Evolutionary conservation across 2,113 vertebrate species (phyloP).

Genomic region (Alectura lathami): DNA sequence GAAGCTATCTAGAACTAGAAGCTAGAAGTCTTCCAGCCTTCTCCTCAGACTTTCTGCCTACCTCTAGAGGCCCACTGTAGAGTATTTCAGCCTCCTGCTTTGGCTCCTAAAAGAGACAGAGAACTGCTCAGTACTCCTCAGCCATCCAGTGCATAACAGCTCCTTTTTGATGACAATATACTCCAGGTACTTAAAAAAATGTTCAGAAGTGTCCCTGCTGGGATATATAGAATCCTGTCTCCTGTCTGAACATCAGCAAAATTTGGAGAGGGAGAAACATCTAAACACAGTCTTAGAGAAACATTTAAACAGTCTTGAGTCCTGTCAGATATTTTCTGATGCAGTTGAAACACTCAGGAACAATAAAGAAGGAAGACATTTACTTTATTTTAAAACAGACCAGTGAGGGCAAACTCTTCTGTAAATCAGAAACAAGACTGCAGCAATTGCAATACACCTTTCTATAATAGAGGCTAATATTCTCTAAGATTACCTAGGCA

Average conservation of each 20-base stretch:
- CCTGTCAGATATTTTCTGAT: neutral
- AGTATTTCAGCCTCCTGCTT: neutral
- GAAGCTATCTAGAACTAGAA: neutral
- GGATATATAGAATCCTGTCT: neutral
- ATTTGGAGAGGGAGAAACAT: neutral
- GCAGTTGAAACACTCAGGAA: neutral
- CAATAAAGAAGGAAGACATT: neutral
- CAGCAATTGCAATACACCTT: neutral
- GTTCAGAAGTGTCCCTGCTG: too few species aligned
- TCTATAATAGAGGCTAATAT: neutral
- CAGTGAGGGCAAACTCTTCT: neutral
- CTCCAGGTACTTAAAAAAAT: neutral
- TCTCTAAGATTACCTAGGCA: neutral
- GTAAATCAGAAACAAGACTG: neutral
- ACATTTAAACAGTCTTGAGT: neutral
- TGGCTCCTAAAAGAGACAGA: neutral
- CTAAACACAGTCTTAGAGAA: neutral
- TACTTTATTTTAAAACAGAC: neutral
- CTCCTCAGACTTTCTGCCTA: neutral
- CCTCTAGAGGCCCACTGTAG: neutral
- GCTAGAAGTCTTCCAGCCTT: neutral
- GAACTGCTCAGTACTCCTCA: neutral
- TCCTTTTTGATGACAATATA: neutral
- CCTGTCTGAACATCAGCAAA: neutral
- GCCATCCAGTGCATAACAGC: fast-evolving